These are phyloP conservation scores for Coluber constrictor DNA, from an alignment of 2,797 vertebrate species.

Conservation along the genomic window DNA sequence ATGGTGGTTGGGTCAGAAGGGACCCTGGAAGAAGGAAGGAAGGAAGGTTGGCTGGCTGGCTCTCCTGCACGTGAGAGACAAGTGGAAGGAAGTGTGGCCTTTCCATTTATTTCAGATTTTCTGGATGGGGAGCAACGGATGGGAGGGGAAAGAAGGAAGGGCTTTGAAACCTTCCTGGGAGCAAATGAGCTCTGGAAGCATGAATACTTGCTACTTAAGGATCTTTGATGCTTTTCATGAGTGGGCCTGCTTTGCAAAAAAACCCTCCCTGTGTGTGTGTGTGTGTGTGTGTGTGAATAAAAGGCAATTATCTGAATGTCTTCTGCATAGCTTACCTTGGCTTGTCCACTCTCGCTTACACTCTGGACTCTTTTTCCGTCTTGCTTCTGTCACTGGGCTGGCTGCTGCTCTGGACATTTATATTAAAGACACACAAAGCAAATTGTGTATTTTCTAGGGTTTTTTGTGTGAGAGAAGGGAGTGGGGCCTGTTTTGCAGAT, in stretches of 20 bases:
- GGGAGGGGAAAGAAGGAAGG: not conserved
- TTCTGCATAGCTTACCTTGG: not conserved
- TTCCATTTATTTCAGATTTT: slow-evolving; percentile 15
- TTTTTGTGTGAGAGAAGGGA: not conserved
- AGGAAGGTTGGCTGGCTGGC: not conserved
- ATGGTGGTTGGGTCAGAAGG: not conserved
- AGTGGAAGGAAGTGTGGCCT: not conserved
- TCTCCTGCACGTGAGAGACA: not conserved
- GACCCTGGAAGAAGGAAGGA: not conserved
- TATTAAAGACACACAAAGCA: slow-evolving; percentile 19
- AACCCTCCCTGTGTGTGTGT: too few species aligned
- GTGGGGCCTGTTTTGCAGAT: not conserved
- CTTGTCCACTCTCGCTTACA: not conserved
- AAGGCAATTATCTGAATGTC: too few species aligned
- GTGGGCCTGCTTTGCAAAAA: not conserved
- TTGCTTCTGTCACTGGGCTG: not conserved
- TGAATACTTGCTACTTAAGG: too few species aligned
- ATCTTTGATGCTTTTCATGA: not conserved
- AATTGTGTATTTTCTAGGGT: too few species aligned
- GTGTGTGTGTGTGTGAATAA: not conserved
- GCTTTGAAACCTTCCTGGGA: not conserved
- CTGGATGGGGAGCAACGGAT: not conserved
- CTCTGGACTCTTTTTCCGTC: not conserved
- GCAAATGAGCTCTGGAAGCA: not conserved
- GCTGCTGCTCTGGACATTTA: not conserved